These are phyloP conservation scores for Arizona elegans DNA, from an alignment of 2,113 vertebrate genomes.

Conservation along the genomic window DNA sequence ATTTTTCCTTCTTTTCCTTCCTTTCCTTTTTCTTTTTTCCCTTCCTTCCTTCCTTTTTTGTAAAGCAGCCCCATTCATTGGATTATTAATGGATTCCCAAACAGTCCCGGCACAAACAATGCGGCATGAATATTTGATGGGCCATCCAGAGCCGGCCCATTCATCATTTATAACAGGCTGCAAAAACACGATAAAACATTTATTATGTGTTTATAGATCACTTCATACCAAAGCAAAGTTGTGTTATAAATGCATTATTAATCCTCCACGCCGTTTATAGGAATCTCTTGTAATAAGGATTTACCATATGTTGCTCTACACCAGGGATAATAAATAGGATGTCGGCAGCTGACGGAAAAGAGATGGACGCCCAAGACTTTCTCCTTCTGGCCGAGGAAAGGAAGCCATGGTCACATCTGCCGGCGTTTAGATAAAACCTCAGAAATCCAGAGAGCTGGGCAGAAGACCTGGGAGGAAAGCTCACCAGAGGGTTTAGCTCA, in stretches of 20 bases:
- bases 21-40: no score
- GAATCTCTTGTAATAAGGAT: slow-evolving; percentile 66
- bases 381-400: neutral
- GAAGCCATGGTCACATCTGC: slow-evolving; percentile 35
- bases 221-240: slow-evolving; percentile 70
- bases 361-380: neutral
- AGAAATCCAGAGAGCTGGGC: slow-evolving; percentile 30
- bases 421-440: neutral
- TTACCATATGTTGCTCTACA: slow-evolving; percentile 46
- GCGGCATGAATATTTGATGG: slow-evolving; percentile 78
- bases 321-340: slow-evolving; percentile 25
- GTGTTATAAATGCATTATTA: slow-evolving; percentile 80
- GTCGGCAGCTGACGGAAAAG: slow-evolving; percentile 14
- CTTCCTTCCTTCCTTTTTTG: no score
- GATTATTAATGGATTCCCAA: slow-evolving; percentile 77
- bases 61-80: slow-evolving; percentile 68
- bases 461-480: slow-evolving; percentile 14
- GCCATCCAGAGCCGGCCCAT: slow-evolving; percentile 71
- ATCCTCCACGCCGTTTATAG: slow-evolving; percentile 69
- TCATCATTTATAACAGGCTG: slow-evolving; percentile 82
- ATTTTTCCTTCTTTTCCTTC: neutral
- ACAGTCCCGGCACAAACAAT: slow-evolving; percentile 67
- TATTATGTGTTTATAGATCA: slow-evolving; percentile 78
- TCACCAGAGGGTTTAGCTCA: neutral
- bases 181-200: slow-evolving; percentile 85